Evolutionary conservation across 2,888 invertebrate genomes (phyloP), one percentile per base, ranked within the genome.

Genomic region (Bembecia ichneumoniformis): DNA sequence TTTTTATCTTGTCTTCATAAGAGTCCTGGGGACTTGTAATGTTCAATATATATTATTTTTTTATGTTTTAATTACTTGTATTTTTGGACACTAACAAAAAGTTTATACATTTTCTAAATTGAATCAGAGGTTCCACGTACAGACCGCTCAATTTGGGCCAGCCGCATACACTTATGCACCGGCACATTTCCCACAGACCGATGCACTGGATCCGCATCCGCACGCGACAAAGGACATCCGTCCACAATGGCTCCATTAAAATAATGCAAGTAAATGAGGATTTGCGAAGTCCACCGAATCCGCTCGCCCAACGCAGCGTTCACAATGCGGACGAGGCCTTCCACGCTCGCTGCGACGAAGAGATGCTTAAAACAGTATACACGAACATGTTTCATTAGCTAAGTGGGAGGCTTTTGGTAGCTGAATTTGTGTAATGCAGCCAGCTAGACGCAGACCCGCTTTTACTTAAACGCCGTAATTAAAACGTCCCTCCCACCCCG

Each of bases 301-400:
- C 77, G 74, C 63, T 57, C 66, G 64, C 69, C 68, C 68, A 62
- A 61, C 68, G 69, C 66, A 62, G 60, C 68, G 69, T 65, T 67
- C 71, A 83, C 81, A 80, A 83, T 82, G 66, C 75, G 64, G 55
- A 52, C 55, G 62, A 61, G 66, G 69, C 65, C 65, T 62, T 28
- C 28, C 63, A 63, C 64, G 64, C 51, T 50, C 51, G 52, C 56
- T 49, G 50, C 49, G 68, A 64, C 73, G 74, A 72, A 78, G 74
- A 78, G 74, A 64, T 76, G 80, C 77, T 80, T 76, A 72, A 78
- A 79, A 82, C 81, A 80, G 82, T 84, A 80, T 75, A 82, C 83
- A 78, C 77, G 86, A 83, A 81, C 87, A 87, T 87, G 87, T 87
- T 88, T 88, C 87, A 88, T 88, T 87, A 87, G 88, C 87, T 88